Evolutionary conservation across 2,888 invertebrate species (phyloP).

Genomic region (Drosophila anomalata): DNA sequence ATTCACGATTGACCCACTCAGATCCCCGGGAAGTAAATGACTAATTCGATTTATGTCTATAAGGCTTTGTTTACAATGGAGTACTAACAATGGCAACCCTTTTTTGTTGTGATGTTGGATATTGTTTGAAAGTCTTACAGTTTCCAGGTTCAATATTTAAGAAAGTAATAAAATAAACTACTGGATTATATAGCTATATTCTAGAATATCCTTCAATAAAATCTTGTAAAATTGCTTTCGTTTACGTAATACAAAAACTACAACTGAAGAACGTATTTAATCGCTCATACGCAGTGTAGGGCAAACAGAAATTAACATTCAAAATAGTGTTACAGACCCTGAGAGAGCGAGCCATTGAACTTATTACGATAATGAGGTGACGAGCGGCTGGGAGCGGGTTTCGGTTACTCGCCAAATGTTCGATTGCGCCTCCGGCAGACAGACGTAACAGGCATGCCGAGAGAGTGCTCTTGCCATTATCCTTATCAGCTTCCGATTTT

Average conservation of each 20-base stretch:
- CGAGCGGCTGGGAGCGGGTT: conserved; percentile 14
- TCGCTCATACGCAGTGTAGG: conserved; percentile 4
- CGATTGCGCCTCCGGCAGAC: conserved; percentile 36
- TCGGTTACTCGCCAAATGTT: conserved; percentile 43
- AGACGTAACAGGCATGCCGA: conserved; percentile 18
- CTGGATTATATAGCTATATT: too few relatives aligned
- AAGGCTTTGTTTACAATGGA: neutral
- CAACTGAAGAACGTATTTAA: neutral
- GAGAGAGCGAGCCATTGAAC: conserved; percentile 54
- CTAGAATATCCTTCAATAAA: too few relatives aligned
- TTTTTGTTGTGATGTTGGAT: neutral
- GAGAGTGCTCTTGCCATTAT: conserved; percentile 42
- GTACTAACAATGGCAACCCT: neutral
- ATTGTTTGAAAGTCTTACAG: too few relatives aligned
- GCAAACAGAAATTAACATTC: conserved; percentile 4
- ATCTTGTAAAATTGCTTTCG: too few relatives aligned
- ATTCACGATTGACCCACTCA: conserved; percentile 36
- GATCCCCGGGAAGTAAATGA: conserved; percentile 15
- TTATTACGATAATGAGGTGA: conserved; percentile 33
- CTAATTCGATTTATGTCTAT: conserved; percentile 3
- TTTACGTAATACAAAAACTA: neutral
- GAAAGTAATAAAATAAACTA: too few relatives aligned
- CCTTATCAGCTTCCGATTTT: conserved; percentile 65
- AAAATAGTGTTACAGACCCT: conserved; percentile 29
- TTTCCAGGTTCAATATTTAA: too few relatives aligned